phyloP scores from a whole-genome alignment of 2,113 vertebrate species.

The Hystrix brachyura region DNA sequence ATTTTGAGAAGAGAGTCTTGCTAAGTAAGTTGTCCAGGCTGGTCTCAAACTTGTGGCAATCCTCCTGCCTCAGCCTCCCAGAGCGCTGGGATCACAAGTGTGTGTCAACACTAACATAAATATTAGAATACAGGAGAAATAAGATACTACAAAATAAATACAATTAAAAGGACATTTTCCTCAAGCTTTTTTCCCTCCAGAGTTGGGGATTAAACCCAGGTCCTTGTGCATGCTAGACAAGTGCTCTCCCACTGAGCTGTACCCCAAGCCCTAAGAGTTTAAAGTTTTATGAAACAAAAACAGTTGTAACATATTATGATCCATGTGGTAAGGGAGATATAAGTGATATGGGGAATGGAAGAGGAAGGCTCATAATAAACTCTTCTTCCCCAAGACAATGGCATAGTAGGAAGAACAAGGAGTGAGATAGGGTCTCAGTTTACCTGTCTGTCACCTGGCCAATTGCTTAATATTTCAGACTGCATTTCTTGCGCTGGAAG shows the following conservation, averaged over 20 bases:
- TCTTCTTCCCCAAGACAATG: background rate
- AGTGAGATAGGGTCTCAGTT: background rate
- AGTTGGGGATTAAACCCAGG: background rate
- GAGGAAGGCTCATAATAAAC: background rate
- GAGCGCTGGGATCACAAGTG: background rate
- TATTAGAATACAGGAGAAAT: constrained; percentile 16
- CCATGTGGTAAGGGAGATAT: background rate
- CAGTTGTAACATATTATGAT: background rate
- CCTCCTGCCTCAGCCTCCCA: background rate
- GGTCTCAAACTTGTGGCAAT: background rate
- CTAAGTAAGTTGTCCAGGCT: background rate
- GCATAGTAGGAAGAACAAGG: background rate
- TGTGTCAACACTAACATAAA: background rate
- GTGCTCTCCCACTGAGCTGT: background rate
- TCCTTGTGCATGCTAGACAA: background rate
- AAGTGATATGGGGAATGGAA: background rate
- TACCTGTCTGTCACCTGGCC: background rate
- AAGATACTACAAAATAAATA: background rate
- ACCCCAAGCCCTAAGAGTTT: background rate
- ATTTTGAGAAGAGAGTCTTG: background rate
- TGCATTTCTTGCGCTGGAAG: constrained; percentile 21
- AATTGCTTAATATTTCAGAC: background rate
- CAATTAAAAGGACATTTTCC: background rate
- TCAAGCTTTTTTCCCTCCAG: background rate
- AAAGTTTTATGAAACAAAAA: background rate